A percentile compares a stretch with the other conserved stretches of the same genome.
Conservation (phyloP, 2,113 vertebrate genomes). For the Notothenia rossii region DNA sequence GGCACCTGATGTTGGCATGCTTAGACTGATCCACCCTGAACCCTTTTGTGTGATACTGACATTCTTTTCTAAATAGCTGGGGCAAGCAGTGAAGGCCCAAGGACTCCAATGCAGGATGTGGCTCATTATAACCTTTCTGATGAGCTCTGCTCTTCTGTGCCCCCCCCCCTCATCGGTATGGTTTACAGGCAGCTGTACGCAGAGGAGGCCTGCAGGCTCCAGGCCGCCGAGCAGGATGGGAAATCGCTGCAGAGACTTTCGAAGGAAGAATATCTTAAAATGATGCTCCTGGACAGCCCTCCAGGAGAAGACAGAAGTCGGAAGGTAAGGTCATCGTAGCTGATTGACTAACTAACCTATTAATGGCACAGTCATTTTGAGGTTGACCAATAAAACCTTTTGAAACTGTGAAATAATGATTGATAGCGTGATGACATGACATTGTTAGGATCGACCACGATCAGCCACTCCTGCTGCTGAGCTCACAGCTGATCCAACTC, state of each 20-base stretch:
- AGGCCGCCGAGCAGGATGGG: slow-evolving; percentile 79
- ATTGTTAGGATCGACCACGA: slow-evolving; percentile 17
- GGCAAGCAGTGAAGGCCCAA: slow-evolving; percentile 28
- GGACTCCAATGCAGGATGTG: slow-evolving; percentile 24
- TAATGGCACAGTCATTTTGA: not conserved
- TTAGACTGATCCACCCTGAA: slow-evolving; percentile 32
- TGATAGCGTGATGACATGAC: not conserved
- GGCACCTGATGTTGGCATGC: slow-evolving; percentile 60
- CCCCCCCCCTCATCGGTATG: slow-evolving; percentile 47
- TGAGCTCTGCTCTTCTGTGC: slow-evolving; percentile 55
- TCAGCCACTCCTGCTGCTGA: slow-evolving; percentile 36
- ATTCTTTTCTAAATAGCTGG: slow-evolving; percentile 42
- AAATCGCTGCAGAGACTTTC: slow-evolving; percentile 88
- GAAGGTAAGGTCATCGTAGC: slow-evolving; percentile 85
- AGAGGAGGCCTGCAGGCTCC: slow-evolving; percentile 84
- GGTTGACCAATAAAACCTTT: slow-evolving; percentile 18
- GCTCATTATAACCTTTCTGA: slow-evolving; percentile 37
- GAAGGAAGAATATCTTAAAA: slow-evolving; percentile 93
- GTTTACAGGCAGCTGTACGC: slow-evolving; percentile 87
- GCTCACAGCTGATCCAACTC: slow-evolving; percentile 27
- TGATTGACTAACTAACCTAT: slow-evolving; percentile 4
- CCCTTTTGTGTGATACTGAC: slow-evolving; percentile 46
- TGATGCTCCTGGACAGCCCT: slow-evolving; percentile 90
- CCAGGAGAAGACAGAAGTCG: slow-evolving; percentile 87
- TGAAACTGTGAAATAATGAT: slow-evolving; percentile 14